Evolutionary conservation across 2,888 invertebrate species (phyloP).

Genomic region (Synergus umbraculus): DNA sequence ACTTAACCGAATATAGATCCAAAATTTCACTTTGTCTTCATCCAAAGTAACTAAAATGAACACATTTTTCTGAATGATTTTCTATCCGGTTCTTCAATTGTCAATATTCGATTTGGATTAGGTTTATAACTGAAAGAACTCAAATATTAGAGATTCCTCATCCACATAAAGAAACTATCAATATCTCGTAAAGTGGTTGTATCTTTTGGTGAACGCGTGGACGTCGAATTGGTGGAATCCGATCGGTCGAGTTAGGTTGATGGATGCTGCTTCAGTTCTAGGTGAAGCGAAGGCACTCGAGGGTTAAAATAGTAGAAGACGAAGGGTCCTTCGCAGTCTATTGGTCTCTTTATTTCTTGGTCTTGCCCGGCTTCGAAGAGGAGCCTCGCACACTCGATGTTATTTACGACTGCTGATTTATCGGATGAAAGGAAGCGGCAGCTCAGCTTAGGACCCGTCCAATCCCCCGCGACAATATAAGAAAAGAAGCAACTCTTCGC

Average conservation of each 20-base stretch:
- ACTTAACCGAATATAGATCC: background rate
- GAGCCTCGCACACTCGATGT: constrained; percentile 69
- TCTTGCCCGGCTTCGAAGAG: constrained; percentile 62
- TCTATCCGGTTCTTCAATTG: no score
- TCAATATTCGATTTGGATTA: no score
- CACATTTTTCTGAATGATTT: no score
- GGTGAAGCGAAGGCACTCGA: constrained; percentile 56
- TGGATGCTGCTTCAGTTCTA: constrained; percentile 54
- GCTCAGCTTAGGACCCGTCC: constrained; percentile 65
- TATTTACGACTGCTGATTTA: constrained; percentile 76
- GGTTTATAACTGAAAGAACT: background rate
- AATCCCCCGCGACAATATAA: constrained; percentile 68
- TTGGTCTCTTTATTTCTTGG: constrained; percentile 72
- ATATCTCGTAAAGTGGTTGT: background rate
- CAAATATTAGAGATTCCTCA: background rate
- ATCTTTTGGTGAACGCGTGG: background rate
- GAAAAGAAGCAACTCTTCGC: constrained; percentile 59
- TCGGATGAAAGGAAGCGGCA: constrained; percentile 72
- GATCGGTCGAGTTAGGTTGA: constrained; percentile 56
- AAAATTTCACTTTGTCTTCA: background rate
- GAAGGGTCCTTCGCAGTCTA: constrained; percentile 68
- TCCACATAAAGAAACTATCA: background rate
- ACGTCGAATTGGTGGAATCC: constrained; percentile 51
- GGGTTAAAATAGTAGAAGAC: constrained; percentile 67
- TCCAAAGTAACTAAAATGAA: background rate